phyloP scores from a whole-genome alignment of 2,113 vertebrate genomes.

The Campylorhamphus procurvoides region DNA sequence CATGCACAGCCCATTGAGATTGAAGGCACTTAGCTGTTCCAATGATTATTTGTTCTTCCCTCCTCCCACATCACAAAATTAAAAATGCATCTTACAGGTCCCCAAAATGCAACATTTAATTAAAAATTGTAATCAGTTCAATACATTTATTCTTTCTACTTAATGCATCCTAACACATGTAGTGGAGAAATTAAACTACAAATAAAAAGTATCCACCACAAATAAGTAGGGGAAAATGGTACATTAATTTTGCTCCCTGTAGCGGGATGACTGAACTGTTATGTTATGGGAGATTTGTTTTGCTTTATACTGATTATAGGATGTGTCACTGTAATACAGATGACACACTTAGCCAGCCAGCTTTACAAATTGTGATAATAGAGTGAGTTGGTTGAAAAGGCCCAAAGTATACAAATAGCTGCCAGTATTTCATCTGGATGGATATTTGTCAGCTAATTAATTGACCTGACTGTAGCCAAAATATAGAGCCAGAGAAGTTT shows the following conservation, averaged over 20 bases:
- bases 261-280: neutral
- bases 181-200: neutral
- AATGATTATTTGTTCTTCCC: neutral
- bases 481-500: neutral
- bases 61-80: neutral
- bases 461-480: neutral
- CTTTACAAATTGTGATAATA: conserved; percentile 40
- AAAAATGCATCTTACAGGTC: neutral
- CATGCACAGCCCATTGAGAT: neutral
- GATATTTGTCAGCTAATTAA: conserved; percentile 14
- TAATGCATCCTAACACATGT: neutral
- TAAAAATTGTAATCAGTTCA: neutral
- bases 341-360: neutral
- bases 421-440: conserved; percentile 7
- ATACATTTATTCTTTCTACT: neutral
- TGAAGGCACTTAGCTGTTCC: neutral
- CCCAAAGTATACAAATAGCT: conserved; percentile 1
- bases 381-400: conserved; percentile 2
- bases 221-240: neutral
- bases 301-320: conserved; percentile 21
- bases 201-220: neutral
- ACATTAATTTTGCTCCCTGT: neutral
- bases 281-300: conserved; percentile 29
- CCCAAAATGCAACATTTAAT: neutral
- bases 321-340: conserved; percentile 1